Conservation (phyloP, 2,113 vertebrate species). For the Microtus montanus region DNA sequence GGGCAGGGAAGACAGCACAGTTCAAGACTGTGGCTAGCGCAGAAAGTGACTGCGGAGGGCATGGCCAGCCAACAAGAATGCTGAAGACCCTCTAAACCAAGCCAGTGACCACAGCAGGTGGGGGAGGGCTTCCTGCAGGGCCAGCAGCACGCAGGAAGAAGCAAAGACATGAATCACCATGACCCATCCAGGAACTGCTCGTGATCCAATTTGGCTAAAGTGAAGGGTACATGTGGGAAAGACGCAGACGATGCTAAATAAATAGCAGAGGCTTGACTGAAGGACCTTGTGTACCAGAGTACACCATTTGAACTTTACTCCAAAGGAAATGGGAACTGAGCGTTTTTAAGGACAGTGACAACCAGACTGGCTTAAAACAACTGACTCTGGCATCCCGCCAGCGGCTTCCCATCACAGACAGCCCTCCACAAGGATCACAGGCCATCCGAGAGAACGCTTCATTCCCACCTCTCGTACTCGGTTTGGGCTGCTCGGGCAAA, state of each 20-base stretch:
- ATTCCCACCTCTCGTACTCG: not conserved
- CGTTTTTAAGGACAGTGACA: slow-evolving; percentile 65
- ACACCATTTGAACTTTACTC: slow-evolving; percentile 55
- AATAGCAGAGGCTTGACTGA: slow-evolving; percentile 50
- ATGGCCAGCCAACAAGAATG: not conserved
- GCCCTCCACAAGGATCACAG: not conserved
- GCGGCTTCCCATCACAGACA: slow-evolving; percentile 8
- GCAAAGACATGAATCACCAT: slow-evolving; percentile 38
- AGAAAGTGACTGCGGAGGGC: not conserved
- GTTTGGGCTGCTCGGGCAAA: not conserved
- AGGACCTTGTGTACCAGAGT: slow-evolving; percentile 52
- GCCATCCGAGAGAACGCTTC: not conserved
- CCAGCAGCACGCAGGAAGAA: not conserved
- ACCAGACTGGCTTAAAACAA: slow-evolving; percentile 49
- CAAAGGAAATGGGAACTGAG: slow-evolving; percentile 51
- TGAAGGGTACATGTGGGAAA: slow-evolving; percentile 46
- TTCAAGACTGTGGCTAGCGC: not conserved
- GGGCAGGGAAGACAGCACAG: not conserved
- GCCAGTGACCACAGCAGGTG: not conserved
- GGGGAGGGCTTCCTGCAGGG: not conserved
- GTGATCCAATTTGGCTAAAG: slow-evolving; percentile 56
- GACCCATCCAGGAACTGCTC: slow-evolving; percentile 33
- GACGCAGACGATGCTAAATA: slow-evolving; percentile 62
- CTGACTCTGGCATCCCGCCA: slow-evolving; percentile 33
- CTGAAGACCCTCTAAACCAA: not conserved